Base-by-base conservation (phyloP, 2,113 vertebrate species). In the Guaruba guarouba region DNA sequence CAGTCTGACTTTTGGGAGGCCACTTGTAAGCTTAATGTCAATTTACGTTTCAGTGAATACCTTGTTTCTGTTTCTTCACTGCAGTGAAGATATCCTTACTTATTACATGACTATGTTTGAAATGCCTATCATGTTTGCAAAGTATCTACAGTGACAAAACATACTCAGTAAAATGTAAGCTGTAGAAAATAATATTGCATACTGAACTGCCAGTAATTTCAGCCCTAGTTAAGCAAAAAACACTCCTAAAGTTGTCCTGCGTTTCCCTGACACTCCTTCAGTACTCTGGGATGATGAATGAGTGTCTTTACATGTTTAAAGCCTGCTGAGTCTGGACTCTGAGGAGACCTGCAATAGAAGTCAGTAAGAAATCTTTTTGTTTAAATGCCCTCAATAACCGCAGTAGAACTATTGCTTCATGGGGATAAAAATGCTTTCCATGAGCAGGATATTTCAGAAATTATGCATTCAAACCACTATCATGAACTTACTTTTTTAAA, bases 1-100 rank as follows among this genome's bases (percentile, higher is more conserved):
- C 46, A 51, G 1, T 75, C 55, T 90, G 59, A 41, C 71, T 90
- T 96, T 74, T 67, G 83, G 69, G 86, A 93, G 55, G 33, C 68
- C 17, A 17, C 64, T 95, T 91, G 15, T 62, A 88, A 41, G 9
- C 92, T 93, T 86, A 86, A 70, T 78, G 86, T 86, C 95, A 83
- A 74, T 95, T 90, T 94, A 64, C 46, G 67, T 93, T 92, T 81
- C 37, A 33, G 37, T 77, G 46, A 86, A 63, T 74, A 23, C 29
- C 29, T 94, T 75, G 61, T 83, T 96, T 83, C 31, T 76, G 0
- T 90, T 77, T 83, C 64, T 79, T 96, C n/a, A 27, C 41, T 51
- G 61, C 37, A 25, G 28, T 67, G 46, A 88, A 83, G 76, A 19
- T 67, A n/a, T 10, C 28, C 19, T 83, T 92, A 22, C 27, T 79